Evolutionary conservation across 2,113 vertebrate genomes (phyloP).

Genomic region (Rhombomys opimus): DNA sequence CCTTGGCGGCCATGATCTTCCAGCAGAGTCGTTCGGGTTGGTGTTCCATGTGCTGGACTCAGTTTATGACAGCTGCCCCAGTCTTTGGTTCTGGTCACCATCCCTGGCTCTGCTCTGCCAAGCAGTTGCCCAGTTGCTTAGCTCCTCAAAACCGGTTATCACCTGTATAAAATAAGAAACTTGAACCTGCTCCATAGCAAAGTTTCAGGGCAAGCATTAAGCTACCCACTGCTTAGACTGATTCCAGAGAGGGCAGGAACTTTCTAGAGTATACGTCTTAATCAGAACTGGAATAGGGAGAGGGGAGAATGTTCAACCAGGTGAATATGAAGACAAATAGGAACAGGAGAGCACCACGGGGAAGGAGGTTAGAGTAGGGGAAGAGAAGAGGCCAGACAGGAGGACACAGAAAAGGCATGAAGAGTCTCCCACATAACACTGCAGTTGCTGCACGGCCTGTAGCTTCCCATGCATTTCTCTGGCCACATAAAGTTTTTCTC

Average conservation of each 20-base stretch:
- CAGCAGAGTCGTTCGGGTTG: background rate
- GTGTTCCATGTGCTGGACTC: background rate
- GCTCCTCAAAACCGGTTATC: background rate
- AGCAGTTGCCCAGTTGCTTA: background rate
- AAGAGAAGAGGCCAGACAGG: background rate
- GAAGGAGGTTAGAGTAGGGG: background rate
- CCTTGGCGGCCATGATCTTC: background rate
- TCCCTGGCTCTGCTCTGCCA: background rate
- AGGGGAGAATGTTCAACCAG: background rate
- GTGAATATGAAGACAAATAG: background rate
- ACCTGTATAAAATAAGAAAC: background rate
- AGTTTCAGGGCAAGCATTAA: background rate
- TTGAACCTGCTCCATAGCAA: background rate
- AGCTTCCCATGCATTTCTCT: background rate
- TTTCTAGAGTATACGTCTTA: background rate
- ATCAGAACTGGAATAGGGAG: background rate
- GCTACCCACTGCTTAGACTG: background rate
- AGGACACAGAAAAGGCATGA: background rate
- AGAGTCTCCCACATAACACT: background rate
- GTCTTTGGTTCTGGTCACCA: background rate
- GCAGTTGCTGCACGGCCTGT: background rate
- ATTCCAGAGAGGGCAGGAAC: background rate
- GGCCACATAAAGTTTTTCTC: background rate
- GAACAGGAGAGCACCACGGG: background rate
- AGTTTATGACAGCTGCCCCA: background rate